Conservation (phyloP, 1,140 invertebrate species). For the Caerostris extrusa region DNA sequence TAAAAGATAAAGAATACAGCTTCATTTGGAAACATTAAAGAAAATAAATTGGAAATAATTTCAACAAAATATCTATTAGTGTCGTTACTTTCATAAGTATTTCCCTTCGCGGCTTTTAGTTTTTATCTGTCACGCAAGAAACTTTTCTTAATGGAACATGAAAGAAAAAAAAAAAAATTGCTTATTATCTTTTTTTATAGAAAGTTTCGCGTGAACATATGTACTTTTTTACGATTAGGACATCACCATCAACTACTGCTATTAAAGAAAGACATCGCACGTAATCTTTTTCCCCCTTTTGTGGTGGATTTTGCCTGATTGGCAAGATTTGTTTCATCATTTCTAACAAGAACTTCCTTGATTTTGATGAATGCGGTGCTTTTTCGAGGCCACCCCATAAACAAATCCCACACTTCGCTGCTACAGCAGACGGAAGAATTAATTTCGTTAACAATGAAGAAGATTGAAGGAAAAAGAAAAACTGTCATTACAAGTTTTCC, state of each 20-base stretch:
- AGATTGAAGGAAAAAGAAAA: neutral
- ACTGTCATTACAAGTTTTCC: neutral
- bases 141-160: neutral
- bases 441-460: neutral
- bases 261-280: neutral
- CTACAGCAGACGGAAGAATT: neutral
- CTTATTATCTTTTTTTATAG: neutral
- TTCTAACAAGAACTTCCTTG: constrained; percentile 21
- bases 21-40: neutral
- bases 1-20: neutral
- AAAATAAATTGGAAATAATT: neutral
- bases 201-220: neutral
- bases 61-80: neutral
- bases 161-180: neutral
- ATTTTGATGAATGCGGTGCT: neutral
- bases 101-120: neutral
- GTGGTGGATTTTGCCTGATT: neutral
- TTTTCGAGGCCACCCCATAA: constrained; percentile 15
- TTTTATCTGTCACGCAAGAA: neutral
- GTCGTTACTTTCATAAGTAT: neutral
- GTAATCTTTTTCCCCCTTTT: constrained; percentile 9
- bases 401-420: neutral
- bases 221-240: constrained; percentile 18
- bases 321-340: neutral
- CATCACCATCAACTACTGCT: neutral